Percentiles rank a stretch among this genome's conserved stretches.
Conservation (phyloP, 2,797 vertebrate genomes). For the Gymnoscopelus braueri region DNA sequence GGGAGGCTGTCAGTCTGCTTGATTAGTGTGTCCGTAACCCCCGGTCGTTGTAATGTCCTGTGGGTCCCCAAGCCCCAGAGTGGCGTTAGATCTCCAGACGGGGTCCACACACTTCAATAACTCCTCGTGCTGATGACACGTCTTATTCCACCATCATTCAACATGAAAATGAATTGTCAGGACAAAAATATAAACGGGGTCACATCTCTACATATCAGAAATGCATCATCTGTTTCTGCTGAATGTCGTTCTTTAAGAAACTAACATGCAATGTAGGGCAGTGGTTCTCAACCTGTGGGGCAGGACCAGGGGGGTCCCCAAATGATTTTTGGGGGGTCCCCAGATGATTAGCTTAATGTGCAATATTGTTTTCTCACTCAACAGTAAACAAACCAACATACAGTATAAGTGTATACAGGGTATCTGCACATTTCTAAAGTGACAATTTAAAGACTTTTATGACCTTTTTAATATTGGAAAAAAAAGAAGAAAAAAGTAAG, state of each 20-base stretch:
- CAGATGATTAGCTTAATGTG: too few species aligned
- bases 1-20: slow-evolving; percentile 28
- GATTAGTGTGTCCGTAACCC: slow-evolving; percentile 25
- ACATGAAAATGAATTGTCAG: slow-evolving; percentile 79
- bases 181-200: slow-evolving; percentile 82
- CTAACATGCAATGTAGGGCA: slow-evolving; percentile 62
- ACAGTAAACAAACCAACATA: too few species aligned
- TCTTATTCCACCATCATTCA: slow-evolving; percentile 64
- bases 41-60: slow-evolving; percentile 43
- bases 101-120: slow-evolving; percentile 52
- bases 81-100: slow-evolving; percentile 54
- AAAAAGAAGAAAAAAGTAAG: too few species aligned
- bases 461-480: too few species aligned
- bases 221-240: slow-evolving; percentile 69
- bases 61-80: slow-evolving; percentile 20
- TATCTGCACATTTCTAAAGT: too few species aligned
- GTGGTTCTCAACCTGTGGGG: slow-evolving; percentile 8
- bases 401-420: too few species aligned
- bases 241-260: slow-evolving; percentile 77
- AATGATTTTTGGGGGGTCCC: too few species aligned
- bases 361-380: too few species aligned
- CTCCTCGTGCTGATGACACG: slow-evolving; percentile 61
- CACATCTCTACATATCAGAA: slow-evolving; percentile 85
- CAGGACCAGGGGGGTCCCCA: slow-evolving; percentile 42
- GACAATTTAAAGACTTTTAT: too few species aligned